Conservation (phyloP, 2,113 vertebrate species). For the Acrocephalus kingi region DNA sequence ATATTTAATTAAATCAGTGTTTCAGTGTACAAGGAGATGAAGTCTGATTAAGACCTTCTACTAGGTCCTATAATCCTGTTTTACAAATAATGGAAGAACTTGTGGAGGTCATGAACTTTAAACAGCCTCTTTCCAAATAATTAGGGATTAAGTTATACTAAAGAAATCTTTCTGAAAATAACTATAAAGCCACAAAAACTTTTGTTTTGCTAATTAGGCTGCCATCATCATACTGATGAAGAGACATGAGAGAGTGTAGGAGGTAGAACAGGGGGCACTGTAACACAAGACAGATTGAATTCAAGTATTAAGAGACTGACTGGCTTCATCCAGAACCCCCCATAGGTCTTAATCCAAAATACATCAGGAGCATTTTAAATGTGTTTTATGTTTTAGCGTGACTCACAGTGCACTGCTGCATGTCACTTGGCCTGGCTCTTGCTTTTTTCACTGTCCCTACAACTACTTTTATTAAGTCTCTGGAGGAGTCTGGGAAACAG, state of each 20-base stretch:
- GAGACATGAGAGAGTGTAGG: background rate
- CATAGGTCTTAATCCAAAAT: background rate
- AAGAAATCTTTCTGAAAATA: conserved; percentile 44
- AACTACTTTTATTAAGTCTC: background rate
- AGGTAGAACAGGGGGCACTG: background rate
- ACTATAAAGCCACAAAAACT: conserved; percentile 16
- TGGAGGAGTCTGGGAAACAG: background rate
- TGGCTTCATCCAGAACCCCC: background rate
- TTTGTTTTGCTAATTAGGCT: background rate
- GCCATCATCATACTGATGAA: background rate
- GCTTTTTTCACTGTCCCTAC: background rate
- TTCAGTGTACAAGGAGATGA: background rate
- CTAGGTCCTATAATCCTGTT: background rate
- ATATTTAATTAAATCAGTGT: background rate
- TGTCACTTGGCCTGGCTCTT: background rate
- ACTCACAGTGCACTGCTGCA: background rate
- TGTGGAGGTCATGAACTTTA: background rate
- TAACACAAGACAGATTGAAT: background rate
- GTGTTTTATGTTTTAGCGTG: background rate
- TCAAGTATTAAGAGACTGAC: background rate
- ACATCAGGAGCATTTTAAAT: background rate
- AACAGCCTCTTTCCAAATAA: background rate
- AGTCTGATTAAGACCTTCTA: background rate
- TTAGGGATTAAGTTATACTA: background rate
- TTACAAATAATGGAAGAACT: conserved; percentile 23